phyloP scores from a whole-genome alignment of 2,888 invertebrate genomes.

The Pogonocherus hispidulus region DNA sequence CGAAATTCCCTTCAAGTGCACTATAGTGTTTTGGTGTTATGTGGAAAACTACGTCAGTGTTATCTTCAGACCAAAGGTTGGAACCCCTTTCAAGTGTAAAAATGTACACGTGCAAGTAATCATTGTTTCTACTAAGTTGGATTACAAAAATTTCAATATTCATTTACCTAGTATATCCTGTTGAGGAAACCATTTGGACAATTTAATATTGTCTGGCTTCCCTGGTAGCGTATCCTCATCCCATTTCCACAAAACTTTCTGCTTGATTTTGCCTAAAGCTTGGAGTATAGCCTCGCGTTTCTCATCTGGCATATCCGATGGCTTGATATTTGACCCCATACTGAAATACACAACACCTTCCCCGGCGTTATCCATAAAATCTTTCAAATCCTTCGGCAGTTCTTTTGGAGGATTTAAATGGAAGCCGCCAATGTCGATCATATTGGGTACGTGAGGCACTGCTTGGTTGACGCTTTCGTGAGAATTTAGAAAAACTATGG shows the following conservation, averaged over 20 bases:
- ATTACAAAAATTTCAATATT: too few relatives aligned
- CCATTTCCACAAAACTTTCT: constrained; percentile 80
- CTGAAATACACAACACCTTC: constrained; percentile 71
- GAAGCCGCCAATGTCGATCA: constrained; percentile 72
- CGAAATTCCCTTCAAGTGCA: too few relatives aligned
- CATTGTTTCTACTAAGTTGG: too few relatives aligned
- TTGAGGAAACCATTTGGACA: constrained; percentile 79
- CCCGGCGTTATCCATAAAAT: constrained; percentile 48
- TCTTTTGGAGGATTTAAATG: constrained; percentile 63
- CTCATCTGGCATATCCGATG: constrained; percentile 70
- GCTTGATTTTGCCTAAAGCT: constrained; percentile 73
- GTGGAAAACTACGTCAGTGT: too few relatives aligned
- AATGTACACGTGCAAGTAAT: too few relatives aligned
- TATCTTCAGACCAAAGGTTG: too few relatives aligned
- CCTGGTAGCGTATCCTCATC: constrained; percentile 72
- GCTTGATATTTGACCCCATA: constrained; percentile 74
- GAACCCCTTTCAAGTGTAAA: too few relatives aligned
- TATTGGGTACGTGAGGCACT: constrained; percentile 71
- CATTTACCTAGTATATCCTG: constrained; percentile 59
- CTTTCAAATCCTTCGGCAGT: constrained; percentile 50
- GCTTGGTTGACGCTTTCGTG: constrained; percentile 71
- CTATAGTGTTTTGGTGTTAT: too few relatives aligned
- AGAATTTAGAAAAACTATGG: constrained; percentile 59
- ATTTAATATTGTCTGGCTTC: constrained; percentile 72
- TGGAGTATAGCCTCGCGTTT: constrained; percentile 71